Base-by-base conservation (phyloP, 2,113 vertebrate species). In the Hymenochirus boettgeri region DNA sequence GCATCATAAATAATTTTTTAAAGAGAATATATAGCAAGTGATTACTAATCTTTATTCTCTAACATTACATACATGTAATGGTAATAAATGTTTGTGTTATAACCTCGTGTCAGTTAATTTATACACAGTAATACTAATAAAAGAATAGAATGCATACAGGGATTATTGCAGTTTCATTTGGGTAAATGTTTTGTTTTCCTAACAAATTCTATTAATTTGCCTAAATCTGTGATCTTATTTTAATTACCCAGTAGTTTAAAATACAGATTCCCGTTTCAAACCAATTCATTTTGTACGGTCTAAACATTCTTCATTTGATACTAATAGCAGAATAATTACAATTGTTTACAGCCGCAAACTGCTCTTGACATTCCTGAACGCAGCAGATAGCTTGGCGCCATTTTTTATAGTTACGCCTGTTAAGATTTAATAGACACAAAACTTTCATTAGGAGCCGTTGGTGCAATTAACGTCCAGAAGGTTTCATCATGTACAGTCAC, bases 321-420 rank as follows among this genome's bases (percentile, higher is more conserved):
- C 57, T 60, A 67, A 67, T n/a, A 67, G 53, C 48, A 67, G 65
- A 77, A 76, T 79, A 83, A 80, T 76, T 76, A 71, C 47, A 78
- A 73, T 78, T 75, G 62, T 69, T 75, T 84, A 72, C 65, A 69
- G 67, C 65, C 67, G 74, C 76, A 75, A 83, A 77, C 76, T 78
- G 80, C 76, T 81, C 83, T 74, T 81, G 83, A 72, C 74, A 82
- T 76, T 86, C 79, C 73, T 72, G 61, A 71, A 75, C 73, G 73
- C 74, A 74, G 78, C 77, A 62, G 62, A 78, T 80, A 76, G 79
- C 74, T 86, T 86, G 84, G 85, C 84, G 82, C 86, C 86, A 85
- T 86, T 89, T 89, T n/a, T 89, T 88, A 88, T 86, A 78, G 85
- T 84, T 83, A 87, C 79, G 80, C 81, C 82, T 82, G 80, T 87